Evolutionary conservation across 2,888 invertebrate species (phyloP).

Genomic region (Glyphotaelius pellucidus): DNA sequence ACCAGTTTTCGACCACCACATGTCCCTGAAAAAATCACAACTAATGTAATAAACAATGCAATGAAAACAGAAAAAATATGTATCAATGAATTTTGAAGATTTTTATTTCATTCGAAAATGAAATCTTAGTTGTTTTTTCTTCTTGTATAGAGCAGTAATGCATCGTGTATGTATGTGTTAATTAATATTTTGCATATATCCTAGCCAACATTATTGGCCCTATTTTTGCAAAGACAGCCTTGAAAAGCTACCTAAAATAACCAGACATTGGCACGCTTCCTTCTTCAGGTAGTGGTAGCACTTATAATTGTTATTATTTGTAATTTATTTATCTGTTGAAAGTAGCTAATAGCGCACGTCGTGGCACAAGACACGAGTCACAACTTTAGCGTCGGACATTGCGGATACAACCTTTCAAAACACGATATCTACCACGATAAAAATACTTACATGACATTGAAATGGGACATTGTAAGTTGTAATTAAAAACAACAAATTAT

Average conservation of each 20-base stretch:
- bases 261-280: not conserved
- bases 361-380: not conserved
- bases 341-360: not conserved
- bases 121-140: too few relatives aligned
- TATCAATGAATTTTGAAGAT: too few relatives aligned
- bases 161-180: too few relatives aligned
- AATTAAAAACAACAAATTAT: slow-evolving; percentile 16
- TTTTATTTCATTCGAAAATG: too few relatives aligned
- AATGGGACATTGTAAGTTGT: slow-evolving; percentile 16
- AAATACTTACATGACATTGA: slow-evolving; percentile 26
- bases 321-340: not conserved
- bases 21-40: too few relatives aligned
- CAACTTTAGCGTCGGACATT: not conserved
- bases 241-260: not conserved
- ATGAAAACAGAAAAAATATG: too few relatives aligned
- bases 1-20: too few relatives aligned
- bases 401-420: slow-evolving; percentile 3
- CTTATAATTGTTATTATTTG: not conserved
- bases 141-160: too few relatives aligned
- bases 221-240: not conserved
- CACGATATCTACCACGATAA: slow-evolving; percentile 7
- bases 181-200: too few relatives aligned
- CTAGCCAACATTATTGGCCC: not conserved
- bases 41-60: too few relatives aligned
- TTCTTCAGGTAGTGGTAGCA: not conserved